Base-by-base conservation (phyloP, 1,140 invertebrate species). In the Danaus plexippus region DNA sequence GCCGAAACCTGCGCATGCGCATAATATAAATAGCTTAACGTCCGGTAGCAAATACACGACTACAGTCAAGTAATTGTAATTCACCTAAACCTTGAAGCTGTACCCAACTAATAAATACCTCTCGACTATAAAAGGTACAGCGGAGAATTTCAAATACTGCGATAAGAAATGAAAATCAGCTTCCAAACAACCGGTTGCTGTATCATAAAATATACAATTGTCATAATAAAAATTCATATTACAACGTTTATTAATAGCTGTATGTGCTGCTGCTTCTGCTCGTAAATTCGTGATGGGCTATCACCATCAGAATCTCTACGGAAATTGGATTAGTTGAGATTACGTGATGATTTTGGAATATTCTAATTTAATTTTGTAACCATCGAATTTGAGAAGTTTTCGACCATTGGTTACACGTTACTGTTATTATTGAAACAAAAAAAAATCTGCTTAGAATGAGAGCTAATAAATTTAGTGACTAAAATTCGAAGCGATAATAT, bases 241-340 rank as follows among this genome's bases (percentile, higher is more conserved):
- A 50, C 32, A 40, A 22, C 11, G 48, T 15, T 52, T 43, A 52
- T 12, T 43, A 11, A 52, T 40, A 32, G 11, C 11, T 32, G 42
- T 52, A 50, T 22, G 9, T 9, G 11, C 11, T 11, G 41, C 7
- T 52, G 47, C 44, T 47, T 43, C 22, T 32, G 22, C 22, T 32
- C 46, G 52, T 59, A 60, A 64, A 64, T 60, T 63, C 54, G 63
- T 64, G 57, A 64, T 61, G 59, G 63, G 40, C 54, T 60, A 64
- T 64, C 47, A 64, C 54, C 46, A 50, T 49, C 58, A 45, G 11
- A 32, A 32, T 32, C 22, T 32, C 22, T 32, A 32, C 7, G 22
- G 22, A 32, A 32, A 32, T 32, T 32, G 22, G 22, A 32, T 32
- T 32, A 32, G 22, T 32, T 32, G 22, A 32, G 22, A 32, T 32